Evolutionary conservation across 2,113 vertebrate genomes (phyloP).

Genomic region (Gnathonemus longibarbis): DNA sequence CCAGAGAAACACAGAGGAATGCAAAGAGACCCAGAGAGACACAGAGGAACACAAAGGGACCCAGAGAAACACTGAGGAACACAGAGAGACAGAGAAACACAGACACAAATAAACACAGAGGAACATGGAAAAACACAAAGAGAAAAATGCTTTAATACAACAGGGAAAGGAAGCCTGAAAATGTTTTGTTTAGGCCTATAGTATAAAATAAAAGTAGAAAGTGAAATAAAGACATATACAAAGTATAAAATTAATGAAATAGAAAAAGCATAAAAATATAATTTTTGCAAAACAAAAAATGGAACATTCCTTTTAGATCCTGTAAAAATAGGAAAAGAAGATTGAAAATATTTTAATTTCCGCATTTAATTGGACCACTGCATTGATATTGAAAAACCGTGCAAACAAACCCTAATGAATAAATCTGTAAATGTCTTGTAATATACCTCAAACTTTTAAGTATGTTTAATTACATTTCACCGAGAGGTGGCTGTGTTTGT

Average conservation of each 20-base stretch:
- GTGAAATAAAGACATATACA: not conserved
- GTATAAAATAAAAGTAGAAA: not conserved
- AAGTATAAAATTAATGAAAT: not conserved
- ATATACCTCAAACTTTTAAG: not conserved
- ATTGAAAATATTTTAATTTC: not conserved
- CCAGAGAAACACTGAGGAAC: not conserved
- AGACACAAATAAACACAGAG: not conserved
- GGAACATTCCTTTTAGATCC: not conserved
- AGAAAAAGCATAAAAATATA: not conserved
- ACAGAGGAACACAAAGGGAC: too few species aligned
- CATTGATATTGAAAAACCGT: not conserved
- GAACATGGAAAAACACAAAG: not conserved
- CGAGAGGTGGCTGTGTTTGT: not conserved
- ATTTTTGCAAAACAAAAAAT: not conserved
- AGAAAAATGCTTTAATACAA: not conserved
- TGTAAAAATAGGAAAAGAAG: not conserved
- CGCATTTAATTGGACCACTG: not conserved
- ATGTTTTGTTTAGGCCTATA: not conserved
- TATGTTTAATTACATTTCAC: not conserved
- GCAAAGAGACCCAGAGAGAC: not conserved
- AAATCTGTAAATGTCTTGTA: not conserved
- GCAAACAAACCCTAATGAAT: not conserved
- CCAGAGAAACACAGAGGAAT: too few species aligned
- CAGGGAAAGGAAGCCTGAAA: not conserved
- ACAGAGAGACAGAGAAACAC: not conserved